A percentile compares a stretch with the other conserved stretches of the same genome.
These are phyloP conservation scores for Chlorocebus sabaeus DNA, from an alignment of 2,113 vertebrate species.

Conservation along the genomic window DNA sequence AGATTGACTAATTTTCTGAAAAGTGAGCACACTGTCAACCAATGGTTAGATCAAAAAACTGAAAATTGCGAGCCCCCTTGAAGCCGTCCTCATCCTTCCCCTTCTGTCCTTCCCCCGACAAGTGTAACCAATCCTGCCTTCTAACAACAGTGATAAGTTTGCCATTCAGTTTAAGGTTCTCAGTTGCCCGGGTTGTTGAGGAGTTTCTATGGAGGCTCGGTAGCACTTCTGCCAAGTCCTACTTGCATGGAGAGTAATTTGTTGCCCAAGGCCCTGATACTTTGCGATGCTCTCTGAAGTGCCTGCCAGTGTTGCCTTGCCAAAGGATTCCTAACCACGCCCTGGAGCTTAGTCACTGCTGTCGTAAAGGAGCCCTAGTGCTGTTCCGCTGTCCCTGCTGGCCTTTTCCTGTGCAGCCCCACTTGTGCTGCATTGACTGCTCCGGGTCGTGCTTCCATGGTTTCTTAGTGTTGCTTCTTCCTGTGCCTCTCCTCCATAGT, in stretches of 20 bases:
- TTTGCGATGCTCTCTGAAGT: not conserved
- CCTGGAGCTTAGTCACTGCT: not conserved
- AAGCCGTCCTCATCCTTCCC: not conserved
- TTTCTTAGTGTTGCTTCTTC: not conserved
- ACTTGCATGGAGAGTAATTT: not conserved
- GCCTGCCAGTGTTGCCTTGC: not conserved
- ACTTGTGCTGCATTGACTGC: not conserved
- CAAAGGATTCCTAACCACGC: not conserved
- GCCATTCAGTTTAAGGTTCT: not conserved
- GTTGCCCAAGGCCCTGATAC: not conserved
- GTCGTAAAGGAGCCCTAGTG: not conserved
- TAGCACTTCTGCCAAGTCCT: not conserved
- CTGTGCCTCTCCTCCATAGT: not conserved
- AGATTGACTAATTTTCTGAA: not conserved
- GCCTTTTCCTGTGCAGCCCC: not conserved
- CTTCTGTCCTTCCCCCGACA: not conserved
- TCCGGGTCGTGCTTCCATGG: rapidly evolving
- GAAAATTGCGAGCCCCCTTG: not conserved
- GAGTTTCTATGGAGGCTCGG: not conserved
- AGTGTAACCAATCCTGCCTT: not conserved
- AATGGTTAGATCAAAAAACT: not conserved
- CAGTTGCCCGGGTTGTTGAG: not conserved
- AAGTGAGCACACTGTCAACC: not conserved
- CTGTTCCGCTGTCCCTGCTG: not conserved
- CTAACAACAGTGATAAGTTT: not conserved